Conservation (phyloP, 2,888 invertebrate genomes). For the Anorthoa munda region DNA sequence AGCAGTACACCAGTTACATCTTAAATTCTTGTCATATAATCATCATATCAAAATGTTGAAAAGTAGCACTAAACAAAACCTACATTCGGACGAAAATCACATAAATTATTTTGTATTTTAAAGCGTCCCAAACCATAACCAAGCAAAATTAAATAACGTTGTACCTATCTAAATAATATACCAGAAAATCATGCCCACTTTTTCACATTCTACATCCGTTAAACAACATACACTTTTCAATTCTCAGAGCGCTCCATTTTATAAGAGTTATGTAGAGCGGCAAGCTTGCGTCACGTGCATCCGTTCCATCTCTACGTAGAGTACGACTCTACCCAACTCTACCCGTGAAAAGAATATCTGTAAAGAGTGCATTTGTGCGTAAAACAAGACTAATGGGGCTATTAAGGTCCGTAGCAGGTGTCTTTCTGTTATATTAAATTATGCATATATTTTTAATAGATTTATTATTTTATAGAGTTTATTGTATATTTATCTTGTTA, state of each 20-base stretch:
- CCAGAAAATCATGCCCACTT: background rate
- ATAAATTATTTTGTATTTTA: too few species aligned
- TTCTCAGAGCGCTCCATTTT: slow-evolving; percentile 9
- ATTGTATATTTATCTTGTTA: too few species aligned
- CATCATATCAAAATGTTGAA: too few species aligned
- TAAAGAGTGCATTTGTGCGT: slow-evolving; percentile 64
- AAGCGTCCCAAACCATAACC: background rate
- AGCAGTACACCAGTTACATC: too few species aligned
- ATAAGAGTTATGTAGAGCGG: slow-evolving; percentile 29
- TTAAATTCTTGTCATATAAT: too few species aligned
- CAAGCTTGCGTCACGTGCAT: slow-evolving; percentile 48
- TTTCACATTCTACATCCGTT: background rate
- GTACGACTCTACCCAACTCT: slow-evolving; percentile 19
- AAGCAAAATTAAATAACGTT: background rate
- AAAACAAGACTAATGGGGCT: slow-evolving; percentile 46
- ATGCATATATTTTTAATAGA: too few species aligned
- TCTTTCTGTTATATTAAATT: too few species aligned
- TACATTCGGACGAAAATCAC: too few species aligned
- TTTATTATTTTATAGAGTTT: too few species aligned
- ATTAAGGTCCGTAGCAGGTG: too few species aligned
- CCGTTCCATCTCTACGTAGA: slow-evolving; percentile 22
- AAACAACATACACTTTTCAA: slow-evolving; percentile 32
- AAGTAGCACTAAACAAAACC: too few species aligned
- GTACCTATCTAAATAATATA: background rate
- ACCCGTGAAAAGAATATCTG: slow-evolving; percentile 40